These are phyloP conservation scores for Epistrophe eligans DNA, from an alignment of 2,888 invertebrate genomes.

Conservation along the genomic window DNA sequence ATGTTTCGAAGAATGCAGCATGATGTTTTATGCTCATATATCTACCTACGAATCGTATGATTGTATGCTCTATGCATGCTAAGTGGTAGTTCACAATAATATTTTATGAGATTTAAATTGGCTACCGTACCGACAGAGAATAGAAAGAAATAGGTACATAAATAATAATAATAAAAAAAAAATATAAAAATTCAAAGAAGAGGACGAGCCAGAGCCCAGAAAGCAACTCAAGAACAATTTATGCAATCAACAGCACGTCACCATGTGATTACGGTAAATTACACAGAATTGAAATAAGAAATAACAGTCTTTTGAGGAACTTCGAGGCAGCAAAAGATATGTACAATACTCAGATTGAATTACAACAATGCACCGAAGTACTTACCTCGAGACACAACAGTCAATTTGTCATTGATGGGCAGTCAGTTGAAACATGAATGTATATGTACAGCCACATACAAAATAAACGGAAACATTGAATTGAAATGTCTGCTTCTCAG, in stretches of 20 bases:
- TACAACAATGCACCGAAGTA: background rate
- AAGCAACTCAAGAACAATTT: conserved; percentile 20
- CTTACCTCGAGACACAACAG: background rate
- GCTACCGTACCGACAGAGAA: conserved; percentile 20
- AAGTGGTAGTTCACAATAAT: conserved; percentile 34
- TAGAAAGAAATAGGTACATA: background rate
- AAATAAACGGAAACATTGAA: background rate
- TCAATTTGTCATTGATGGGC: conserved; percentile 14
- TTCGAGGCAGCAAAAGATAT: conserved; percentile 7
- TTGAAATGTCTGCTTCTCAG: no score
- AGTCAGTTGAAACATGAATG: conserved; percentile 21
- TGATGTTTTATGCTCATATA: conserved; percentile 28
- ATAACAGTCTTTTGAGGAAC: conserved; percentile 40
- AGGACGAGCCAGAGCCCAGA: conserved; percentile 10
- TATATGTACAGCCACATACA: background rate
- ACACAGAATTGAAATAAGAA: conserved; percentile 30
- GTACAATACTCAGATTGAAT: conserved; percentile 21
- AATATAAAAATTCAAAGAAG: background rate
- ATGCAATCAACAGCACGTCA: conserved; percentile 55
- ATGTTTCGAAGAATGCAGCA: conserved; percentile 18
- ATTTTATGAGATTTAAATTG: conserved; percentile 45
- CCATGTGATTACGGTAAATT: conserved; percentile 59
- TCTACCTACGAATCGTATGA: no score
- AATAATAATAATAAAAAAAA: background rate
- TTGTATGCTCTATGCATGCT: conserved; percentile 36